A percentile compares a stretch with the other conserved stretches of the same genome.
Evolutionary conservation across 2,113 vertebrate genomes (phyloP).

Genomic region (Scytalopus superciliaris): DNA sequence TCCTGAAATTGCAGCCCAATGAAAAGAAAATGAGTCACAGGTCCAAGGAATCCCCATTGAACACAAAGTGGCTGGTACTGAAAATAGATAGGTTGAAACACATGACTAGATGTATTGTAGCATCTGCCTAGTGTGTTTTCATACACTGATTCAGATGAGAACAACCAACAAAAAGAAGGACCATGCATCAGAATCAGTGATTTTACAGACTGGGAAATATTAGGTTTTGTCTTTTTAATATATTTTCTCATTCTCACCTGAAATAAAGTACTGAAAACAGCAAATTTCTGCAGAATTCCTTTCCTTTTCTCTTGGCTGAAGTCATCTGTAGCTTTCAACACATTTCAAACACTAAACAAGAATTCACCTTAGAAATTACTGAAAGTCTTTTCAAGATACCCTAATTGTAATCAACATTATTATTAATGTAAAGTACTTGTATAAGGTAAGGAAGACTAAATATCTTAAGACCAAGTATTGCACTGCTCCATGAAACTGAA

Average conservation of each 20-base stretch:
- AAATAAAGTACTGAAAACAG: background rate
- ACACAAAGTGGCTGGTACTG: background rate
- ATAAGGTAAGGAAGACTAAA: background rate
- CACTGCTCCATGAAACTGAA: background rate
- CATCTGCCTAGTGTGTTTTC: background rate
- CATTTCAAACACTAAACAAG: background rate
- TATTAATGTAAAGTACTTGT: background rate
- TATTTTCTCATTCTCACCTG: background rate
- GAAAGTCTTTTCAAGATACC: background rate
- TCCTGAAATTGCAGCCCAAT: background rate
- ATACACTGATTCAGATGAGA: background rate
- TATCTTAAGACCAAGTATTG: background rate
- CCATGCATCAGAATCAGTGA: background rate
- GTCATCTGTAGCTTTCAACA: slow-evolving; percentile 1
- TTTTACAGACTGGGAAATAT: background rate
- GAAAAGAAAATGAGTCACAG: background rate
- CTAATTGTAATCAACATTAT: background rate
- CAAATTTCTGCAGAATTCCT: background rate
- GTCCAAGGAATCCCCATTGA: background rate
- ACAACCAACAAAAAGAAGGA: background rate
- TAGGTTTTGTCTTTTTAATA: background rate
- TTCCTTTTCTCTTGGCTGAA: background rate
- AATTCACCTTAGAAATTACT: background rate
- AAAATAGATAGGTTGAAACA: background rate
- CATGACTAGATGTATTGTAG: background rate